These are phyloP conservation scores for Lydus trimaculatus DNA, from an alignment of 2,888 invertebrate species.

Conservation along the genomic window DNA sequence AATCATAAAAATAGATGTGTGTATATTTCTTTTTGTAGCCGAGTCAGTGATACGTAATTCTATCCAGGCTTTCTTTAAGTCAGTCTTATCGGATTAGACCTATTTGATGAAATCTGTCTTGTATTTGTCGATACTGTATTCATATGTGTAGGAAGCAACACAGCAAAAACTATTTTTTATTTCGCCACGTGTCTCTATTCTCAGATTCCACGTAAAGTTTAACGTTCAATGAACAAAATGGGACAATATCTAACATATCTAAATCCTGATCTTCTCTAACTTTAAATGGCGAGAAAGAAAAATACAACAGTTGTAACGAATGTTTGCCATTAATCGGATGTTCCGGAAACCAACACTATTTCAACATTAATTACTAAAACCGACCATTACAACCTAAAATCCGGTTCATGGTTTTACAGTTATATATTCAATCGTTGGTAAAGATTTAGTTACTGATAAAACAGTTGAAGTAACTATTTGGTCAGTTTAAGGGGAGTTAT, in stretches of 20 bases:
- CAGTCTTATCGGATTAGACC: background rate
- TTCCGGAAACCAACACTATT: conserved; percentile 2
- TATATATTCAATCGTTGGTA: background rate
- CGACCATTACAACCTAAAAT: background rate
- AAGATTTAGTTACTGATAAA: background rate
- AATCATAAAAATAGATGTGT: background rate
- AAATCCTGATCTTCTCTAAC: too few relatives aligned
- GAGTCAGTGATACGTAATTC: background rate
- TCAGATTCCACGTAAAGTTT: too few relatives aligned
- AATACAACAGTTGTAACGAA: background rate
- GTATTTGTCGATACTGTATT: background rate
- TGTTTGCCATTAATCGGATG: background rate
- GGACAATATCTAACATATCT: too few relatives aligned
- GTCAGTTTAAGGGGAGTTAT: background rate
- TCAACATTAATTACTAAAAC: background rate
- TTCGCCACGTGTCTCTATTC: background rate
- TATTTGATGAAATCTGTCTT: background rate
- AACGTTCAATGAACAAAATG: too few relatives aligned
- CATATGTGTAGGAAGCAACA: background rate
- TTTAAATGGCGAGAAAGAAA: background rate
- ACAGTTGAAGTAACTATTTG: background rate
- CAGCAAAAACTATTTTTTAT: background rate
- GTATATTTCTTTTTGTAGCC: background rate
- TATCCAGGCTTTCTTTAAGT: background rate
- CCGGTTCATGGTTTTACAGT: background rate